phyloP scores from a whole-genome alignment of 2,888 invertebrate genomes.

The Mamestra brassicae region DNA sequence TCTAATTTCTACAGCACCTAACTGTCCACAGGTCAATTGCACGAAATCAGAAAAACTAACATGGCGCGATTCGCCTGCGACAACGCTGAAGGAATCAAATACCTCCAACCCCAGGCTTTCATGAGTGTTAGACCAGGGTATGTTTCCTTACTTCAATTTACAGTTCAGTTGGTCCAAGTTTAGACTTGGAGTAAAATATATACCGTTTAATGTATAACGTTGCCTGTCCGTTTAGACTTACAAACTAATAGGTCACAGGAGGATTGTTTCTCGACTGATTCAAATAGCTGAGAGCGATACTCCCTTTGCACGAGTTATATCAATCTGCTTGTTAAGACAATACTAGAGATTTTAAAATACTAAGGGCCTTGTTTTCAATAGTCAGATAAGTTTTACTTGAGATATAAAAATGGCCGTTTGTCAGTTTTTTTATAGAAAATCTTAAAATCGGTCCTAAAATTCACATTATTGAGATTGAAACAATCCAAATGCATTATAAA shows the following conservation, averaged over 20 bases:
- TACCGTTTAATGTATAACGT: too few relatives aligned
- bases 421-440: too few relatives aligned
- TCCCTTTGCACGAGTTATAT: neutral
- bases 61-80: constrained; percentile 83
- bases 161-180: neutral
- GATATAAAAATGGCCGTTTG: too few relatives aligned
- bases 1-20: neutral
- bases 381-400: too few relatives aligned
- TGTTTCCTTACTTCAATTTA: neutral
- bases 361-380: too few relatives aligned
- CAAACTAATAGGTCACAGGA: neutral
- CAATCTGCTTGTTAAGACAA: too few relatives aligned
- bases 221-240: too few relatives aligned
- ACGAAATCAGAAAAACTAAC: constrained; percentile 81
- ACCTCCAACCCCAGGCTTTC: constrained; percentile 81
- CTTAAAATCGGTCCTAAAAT: too few relatives aligned
- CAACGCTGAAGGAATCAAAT: constrained; percentile 83
- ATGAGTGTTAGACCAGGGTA: constrained; percentile 69
- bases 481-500: too few relatives aligned
- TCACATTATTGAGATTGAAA: too few relatives aligned
- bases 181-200: neutral
- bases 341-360: too few relatives aligned
- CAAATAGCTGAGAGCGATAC: neutral
- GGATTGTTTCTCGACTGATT: neutral
- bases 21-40: constrained; percentile 75